Conservation (phyloP, 2,888 invertebrate species). For the Ectemnius continuus region DNA sequence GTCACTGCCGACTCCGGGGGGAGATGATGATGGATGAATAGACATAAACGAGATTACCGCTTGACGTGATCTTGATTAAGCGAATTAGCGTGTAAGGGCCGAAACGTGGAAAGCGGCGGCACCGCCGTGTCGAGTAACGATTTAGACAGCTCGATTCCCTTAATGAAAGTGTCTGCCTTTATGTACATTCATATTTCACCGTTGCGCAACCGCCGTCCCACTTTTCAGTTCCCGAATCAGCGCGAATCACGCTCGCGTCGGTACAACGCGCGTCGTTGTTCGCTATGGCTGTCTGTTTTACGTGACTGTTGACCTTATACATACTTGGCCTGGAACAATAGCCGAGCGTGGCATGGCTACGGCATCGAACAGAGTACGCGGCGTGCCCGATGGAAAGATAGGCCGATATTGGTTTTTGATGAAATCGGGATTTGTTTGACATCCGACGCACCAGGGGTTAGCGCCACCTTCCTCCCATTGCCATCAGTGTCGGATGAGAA, state of each 20-base stretch:
- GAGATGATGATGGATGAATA: constrained; percentile 62
- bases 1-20: constrained; percentile 45
- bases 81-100: constrained; percentile 38
- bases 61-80: constrained; percentile 57
- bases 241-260: no score
- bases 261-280: constrained; percentile 1
- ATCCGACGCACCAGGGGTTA: constrained; percentile 59
- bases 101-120: constrained; percentile 40
- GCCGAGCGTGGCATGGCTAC: constrained; percentile 12
- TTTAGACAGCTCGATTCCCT: constrained; percentile 14
- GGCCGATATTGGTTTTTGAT: constrained; percentile 63
- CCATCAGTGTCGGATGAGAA: constrained; percentile 21
- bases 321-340: constrained; percentile 39
- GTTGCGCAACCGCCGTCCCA: neutral
- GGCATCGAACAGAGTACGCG: constrained; percentile 43
- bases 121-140: constrained; percentile 22
- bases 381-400: constrained; percentile 27
- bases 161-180: constrained; percentile 12
- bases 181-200: neutral
- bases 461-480: constrained; percentile 26
- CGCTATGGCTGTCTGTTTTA: constrained; percentile 29
- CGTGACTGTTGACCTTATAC: constrained; percentile 37
- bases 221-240: no score
- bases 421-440: constrained; percentile 71
- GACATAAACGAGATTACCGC: constrained; percentile 53